Evolutionary conservation across 2,113 vertebrate species (phyloP).

Genomic region (Erythrocercus mccallii): DNA sequence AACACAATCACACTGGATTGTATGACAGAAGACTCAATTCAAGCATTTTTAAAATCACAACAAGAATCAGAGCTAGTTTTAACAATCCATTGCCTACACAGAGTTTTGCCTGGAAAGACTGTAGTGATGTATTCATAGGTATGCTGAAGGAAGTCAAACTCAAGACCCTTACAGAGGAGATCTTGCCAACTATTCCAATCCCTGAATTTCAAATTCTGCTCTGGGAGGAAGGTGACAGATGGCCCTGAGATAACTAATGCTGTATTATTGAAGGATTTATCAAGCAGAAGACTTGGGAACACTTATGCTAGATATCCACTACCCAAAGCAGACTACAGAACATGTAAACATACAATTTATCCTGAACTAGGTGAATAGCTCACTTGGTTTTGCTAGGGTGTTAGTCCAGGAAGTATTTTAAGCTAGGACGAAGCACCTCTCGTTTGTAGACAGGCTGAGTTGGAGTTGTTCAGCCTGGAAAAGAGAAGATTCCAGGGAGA

Average conservation of each 20-base stretch:
- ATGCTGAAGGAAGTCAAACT: neutral
- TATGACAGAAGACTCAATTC: neutral
- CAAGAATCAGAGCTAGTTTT: neutral
- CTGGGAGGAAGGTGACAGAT: neutral
- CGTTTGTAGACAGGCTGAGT: neutral
- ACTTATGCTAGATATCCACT: neutral
- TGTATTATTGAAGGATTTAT: neutral
- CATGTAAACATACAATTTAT: neutral
- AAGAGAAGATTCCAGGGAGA: neutral
- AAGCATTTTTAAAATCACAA: neutral
- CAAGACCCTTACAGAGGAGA: neutral
- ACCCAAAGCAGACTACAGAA: neutral
- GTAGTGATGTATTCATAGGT: neutral
- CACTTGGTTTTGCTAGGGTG: neutral
- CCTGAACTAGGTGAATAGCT: neutral
- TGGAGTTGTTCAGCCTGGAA: neutral
- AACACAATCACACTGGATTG: neutral
- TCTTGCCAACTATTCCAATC: neutral
- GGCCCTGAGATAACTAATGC: neutral
- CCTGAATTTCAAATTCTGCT: constrained; percentile 1
- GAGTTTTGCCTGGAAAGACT: neutral
- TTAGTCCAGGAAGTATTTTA: neutral
- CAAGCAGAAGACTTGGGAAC: neutral
- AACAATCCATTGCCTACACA: neutral
- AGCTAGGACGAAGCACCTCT: neutral